Evolutionary conservation across 2,113 vertebrate genomes (phyloP), one percentile per base, ranked within the genome.

Genomic region (Oceanites oceanicus): DNA sequence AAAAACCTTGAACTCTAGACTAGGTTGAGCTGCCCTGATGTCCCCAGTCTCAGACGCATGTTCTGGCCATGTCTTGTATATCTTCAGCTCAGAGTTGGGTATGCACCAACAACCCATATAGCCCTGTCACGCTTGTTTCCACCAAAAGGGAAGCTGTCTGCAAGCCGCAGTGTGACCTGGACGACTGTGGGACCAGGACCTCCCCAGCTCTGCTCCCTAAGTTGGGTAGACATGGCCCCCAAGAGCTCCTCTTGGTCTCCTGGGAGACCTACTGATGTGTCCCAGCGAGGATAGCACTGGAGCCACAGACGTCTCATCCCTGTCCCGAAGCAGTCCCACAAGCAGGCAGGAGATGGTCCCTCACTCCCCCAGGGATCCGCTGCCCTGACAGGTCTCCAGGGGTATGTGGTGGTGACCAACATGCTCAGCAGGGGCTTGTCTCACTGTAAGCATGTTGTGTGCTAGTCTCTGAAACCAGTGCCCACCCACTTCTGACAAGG

Each of bases 281-380:
- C 38, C 47, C 45, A 44, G 15, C 0, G 0, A 58, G 36, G 27
- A 58, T 0, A 66, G 38, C 0, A 3, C 15, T 47, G 61, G 42
- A 84, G 18, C 15, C 55, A 58, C 0, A 1, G 61, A 38, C 23
- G 7, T 38, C 27, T 49, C 8, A 8, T 8, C 13, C 20, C 20
- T 5, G 2, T 55, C 44, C 55, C 1, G 0, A 44, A 83, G 55
- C 45, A 87, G 50, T 23, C 9, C 4, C 25, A 15, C 9, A 50
- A 52, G 12, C 10, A 71, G 27, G 38, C 15, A 20, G 15, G 29
- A 61, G 13, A 13, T 21, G 5, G n/a, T 67, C 3, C 27, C 40
- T 70, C 40, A 30, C 9, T 7, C 32, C 9, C 1, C 5, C 9
- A 29, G 17, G 29, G 44, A 42, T 23, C 34, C 34, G 25, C 30